Evolutionary conservation across 2,113 vertebrate species (phyloP).

Genomic region (western clawed frog (Xenopus tropicalis)): UCB_Xtro_10.0 CM004445.2:138043001-138043500

Average conservation of each 20-base stretch:
- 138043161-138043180: constrained; percentile 94
- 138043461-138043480: too few relatives aligned
- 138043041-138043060: constrained; percentile 83
- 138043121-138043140: constrained; percentile 74
- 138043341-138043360: too few relatives aligned
- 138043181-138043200: constrained; percentile 93
- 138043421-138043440: too few relatives aligned
- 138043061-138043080: constrained; percentile 88
- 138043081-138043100: constrained; percentile 90
- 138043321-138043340: background rate
- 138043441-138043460: too few relatives aligned
- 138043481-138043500: too few relatives aligned
- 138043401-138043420: too few relatives aligned
- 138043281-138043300: background rate
- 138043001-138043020: constrained; percentile 86
- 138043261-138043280: constrained; percentile 70
- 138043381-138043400: too few relatives aligned
- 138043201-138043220: constrained; percentile 86
- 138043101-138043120: constrained; percentile 85
- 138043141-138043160: constrained; percentile 89
- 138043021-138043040: constrained; percentile 77
- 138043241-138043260: constrained; percentile 93
- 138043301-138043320: too few relatives aligned
- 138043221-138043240: constrained; percentile 90
- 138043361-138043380: too few relatives aligned